Conservation (phyloP, 2,113 vertebrate species). For the Octodon degus region DNA sequence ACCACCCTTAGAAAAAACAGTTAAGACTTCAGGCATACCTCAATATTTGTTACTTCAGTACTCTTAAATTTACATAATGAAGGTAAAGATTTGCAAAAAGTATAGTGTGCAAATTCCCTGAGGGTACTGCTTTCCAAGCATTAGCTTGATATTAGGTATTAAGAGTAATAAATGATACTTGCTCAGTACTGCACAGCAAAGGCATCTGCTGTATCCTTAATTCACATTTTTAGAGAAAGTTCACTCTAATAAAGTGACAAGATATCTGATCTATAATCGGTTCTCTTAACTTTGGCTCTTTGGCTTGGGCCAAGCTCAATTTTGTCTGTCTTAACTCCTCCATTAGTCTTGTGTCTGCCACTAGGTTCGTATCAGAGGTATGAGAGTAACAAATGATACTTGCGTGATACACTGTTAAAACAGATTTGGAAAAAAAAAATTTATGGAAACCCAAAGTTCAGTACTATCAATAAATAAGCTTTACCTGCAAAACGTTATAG, state of each 20-base stretch:
- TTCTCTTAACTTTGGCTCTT: neutral
- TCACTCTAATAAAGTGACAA: neutral
- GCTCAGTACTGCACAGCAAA: neutral
- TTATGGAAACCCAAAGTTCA: neutral
- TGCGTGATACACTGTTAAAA: neutral
- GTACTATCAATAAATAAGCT: neutral
- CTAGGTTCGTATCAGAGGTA: neutral
- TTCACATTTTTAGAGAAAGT: constrained; percentile 37
- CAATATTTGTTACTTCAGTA: neutral
- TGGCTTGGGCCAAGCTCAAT: neutral
- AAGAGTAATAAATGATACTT: too few relatives aligned
- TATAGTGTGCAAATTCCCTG: neutral
- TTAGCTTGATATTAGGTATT: neutral
- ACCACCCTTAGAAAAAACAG: neutral
- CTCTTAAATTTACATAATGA: constrained; percentile 38
- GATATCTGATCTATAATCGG: neutral
- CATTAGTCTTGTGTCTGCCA: constrained; percentile 24
- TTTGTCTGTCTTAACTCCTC: neutral
- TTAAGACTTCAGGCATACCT: neutral
- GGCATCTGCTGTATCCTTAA: neutral
- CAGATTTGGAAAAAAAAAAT: neutral
- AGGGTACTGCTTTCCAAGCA: neutral
- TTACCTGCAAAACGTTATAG: neutral
- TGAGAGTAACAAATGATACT: constrained; percentile 5
- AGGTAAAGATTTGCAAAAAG: constrained; percentile 34